Base-by-base conservation (phyloP, 1,140 invertebrate species). In the Lysiphlebus fabarum region DNA sequence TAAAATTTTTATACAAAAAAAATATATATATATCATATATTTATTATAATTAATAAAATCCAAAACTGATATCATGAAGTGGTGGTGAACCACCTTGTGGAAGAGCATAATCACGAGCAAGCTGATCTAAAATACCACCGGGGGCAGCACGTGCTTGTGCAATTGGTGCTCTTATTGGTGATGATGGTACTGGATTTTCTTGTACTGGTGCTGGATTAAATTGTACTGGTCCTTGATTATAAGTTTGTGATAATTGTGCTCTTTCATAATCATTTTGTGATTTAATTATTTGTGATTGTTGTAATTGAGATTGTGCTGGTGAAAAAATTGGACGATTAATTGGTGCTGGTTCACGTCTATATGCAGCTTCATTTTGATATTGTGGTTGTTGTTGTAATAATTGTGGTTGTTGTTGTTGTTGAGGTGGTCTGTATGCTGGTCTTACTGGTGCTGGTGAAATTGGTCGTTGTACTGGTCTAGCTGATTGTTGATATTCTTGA, bases 11-110 rank as follows among this genome's bases (percentile, higher is more conserved):
- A 43, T 43, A 45, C 37, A 57, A n/a, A 14, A 17, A 58, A 53
- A 14, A 44, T n/a, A n/a, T n/a, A n/a, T n/a, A n/a, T n/a, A 14
- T 26, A 37, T 26, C 17, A 53, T 42, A 37, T 9, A 12, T 33
- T 51, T 10, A n/a, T 36, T 41, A 14, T 36, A n/a, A 57, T 79
- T 82, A 87, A 70, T 86, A 88, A 62, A 85, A 86, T 66, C 89
- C 87, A 67, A 91, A 92, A 57, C 87, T 87, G 69, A 91, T 91
- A 70, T 91, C 90, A 67, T 91, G 89, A 12, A 89, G 75, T 0
- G 89, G 84, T 4, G 85, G 81, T 9, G 87, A 82, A 8, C 81
- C 82, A 42, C 83, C 83, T 66, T 86, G 80, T 0, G 90, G 89
- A 14, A 92, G 73, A 10, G 89, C 86, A 68, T 89, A 91, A 64